These are phyloP conservation scores for Paradisaea rubra DNA, from an alignment of 2,113 vertebrate species.

Conservation along the genomic window DNA sequence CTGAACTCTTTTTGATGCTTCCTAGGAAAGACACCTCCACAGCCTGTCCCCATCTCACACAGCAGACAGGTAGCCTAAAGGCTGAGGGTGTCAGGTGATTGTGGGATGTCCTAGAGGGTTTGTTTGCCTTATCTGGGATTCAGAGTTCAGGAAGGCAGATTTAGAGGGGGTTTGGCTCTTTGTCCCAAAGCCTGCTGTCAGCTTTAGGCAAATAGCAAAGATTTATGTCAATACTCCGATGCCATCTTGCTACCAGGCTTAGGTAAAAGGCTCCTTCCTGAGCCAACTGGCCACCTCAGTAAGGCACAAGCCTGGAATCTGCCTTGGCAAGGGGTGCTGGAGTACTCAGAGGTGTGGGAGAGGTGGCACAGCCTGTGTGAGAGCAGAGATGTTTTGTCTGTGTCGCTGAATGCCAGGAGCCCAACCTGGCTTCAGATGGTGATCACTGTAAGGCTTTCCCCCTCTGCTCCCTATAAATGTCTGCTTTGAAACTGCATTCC, in stretches of 20 bases:
- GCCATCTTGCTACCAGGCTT: not conserved
- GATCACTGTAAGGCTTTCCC: not conserved
- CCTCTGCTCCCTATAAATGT: not conserved
- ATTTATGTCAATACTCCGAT: accelerated
- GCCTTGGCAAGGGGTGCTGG: not conserved
- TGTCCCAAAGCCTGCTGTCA: not conserved
- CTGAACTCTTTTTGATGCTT: not conserved
- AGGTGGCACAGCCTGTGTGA: not conserved
- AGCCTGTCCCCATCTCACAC: not conserved
- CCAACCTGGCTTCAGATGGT: not conserved
- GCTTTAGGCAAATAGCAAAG: not conserved
- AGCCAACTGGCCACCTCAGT: not conserved
- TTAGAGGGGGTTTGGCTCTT: not conserved
- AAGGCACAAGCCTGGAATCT: not conserved
- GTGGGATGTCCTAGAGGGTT: not conserved
- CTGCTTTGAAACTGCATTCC: not conserved
- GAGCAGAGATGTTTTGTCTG: not conserved
- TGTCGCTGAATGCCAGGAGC: not conserved
- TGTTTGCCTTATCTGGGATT: not conserved
- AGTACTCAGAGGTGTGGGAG: not conserved
- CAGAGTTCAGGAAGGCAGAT: not conserved
- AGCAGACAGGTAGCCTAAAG: not conserved
- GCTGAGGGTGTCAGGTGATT: not conserved
- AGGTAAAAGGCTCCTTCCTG: not conserved
- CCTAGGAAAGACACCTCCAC: not conserved